Evolutionary conservation across 2,113 vertebrate species (phyloP), one percentile per base, ranked within the genome.

Genomic region (Urocynchramus pylzowi): DNA sequence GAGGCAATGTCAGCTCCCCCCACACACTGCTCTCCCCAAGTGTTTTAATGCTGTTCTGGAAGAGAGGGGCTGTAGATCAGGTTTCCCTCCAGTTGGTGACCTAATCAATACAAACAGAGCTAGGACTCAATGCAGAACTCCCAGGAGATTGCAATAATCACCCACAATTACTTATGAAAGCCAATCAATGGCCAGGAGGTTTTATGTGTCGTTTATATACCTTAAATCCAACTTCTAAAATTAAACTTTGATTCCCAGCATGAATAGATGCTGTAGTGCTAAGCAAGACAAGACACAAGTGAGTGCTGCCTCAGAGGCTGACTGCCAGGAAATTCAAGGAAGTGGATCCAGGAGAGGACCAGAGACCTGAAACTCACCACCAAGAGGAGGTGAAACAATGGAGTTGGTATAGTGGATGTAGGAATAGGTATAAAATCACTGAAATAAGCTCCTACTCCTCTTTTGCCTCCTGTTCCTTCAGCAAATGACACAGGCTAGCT

Each of bases 111-210:
- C 44, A 65, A 83, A 81, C 9, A 69, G 81, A 37, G 35, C 65
- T 91, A 82, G 21, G 50, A 79, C 65, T 82, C 74, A 49, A 52
- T 3, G 1, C 10, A 47, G 61, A 85, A 93, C 61, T 91, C 82
- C 63, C 22, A 4, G 45, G 63, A 87, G 77, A 84, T 24, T 2
- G 4, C 64, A 68, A 42, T 65, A 73, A 94, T 91, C 67, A 87
- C 50, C 93, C 54, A 35, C 78, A 87, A 85, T 94, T 96, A 89
- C 65, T 95, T 93, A 87, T 2, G 33, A 73, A 89, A 97, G 77
- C 59, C 7, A 89, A 21, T 76, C 81, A 96, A 93, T 79, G 70
- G 70, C 70, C 57, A 27, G 47, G 87, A 91, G 50, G 89, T n/a
- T 94, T 83, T 82, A n/a, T 45, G 45, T 79, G 69, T 67, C 49